Percentiles rank a stretch among this genome's conserved stretches.
Evolutionary conservation across 1,140 invertebrate genomes (phyloP).

Genomic region (Brachionus angularis): DNA sequence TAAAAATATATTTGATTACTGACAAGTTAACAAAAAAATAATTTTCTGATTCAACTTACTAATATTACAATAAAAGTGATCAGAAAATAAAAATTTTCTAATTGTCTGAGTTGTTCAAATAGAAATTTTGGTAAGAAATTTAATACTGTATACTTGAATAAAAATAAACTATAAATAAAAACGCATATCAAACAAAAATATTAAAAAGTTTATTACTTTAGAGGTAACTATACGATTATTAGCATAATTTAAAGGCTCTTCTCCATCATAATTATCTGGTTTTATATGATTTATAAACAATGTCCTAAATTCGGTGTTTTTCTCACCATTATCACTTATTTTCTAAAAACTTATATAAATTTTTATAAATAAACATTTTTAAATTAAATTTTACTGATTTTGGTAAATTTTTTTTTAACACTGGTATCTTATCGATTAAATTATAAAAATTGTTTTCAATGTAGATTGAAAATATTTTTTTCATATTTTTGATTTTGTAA

Average conservation of each 20-base stretch:
- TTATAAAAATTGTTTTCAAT: too few species aligned
- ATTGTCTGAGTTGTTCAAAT: constrained; percentile 83
- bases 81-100: constrained; percentile 81
- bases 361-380: too few species aligned
- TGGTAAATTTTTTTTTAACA: too few species aligned
- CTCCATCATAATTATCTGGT: background rate
- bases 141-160: constrained; percentile 76
- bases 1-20: too few species aligned
- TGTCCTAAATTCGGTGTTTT: constrained; percentile 7
- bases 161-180: background rate
- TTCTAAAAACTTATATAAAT: too few species aligned
- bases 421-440: too few species aligned
- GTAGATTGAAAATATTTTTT: too few species aligned
- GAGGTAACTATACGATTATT: constrained; percentile 37
- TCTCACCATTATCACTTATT: constrained; percentile 25
- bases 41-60: background rate
- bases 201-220: constrained; percentile 3
- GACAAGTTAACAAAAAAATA: too few species aligned
- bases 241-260: constrained; percentile 12
- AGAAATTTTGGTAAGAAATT: constrained; percentile 94
- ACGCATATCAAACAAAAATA: background rate
- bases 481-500: too few species aligned
- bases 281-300: constrained; percentile 9
- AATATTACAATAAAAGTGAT: constrained; percentile 64
- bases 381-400: too few species aligned